A percentile compares a stretch with the other conserved stretches of the same genome.
These are phyloP conservation scores for Halcyon smyrnensis DNA, from an alignment of 2,797 vertebrate genomes.

Conservation along the genomic window DNA sequence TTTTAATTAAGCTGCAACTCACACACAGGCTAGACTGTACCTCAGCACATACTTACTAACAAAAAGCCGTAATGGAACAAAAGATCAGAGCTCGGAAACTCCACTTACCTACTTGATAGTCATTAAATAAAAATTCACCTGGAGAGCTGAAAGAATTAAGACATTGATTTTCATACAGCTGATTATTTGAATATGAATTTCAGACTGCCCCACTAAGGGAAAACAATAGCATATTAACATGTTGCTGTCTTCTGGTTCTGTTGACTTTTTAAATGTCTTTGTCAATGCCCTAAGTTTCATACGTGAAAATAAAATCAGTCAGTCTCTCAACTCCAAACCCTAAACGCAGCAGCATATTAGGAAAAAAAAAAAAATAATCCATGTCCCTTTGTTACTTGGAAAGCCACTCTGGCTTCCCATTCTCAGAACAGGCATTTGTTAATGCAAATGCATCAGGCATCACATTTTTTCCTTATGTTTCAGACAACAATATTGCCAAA, in stretches of 20 bases:
- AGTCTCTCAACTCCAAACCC: background rate
- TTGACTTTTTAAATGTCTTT: background rate
- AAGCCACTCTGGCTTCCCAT: background rate
- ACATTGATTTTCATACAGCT: background rate
- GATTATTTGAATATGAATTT: background rate
- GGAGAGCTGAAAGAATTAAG: background rate
- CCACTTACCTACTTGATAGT: background rate
- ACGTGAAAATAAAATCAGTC: background rate
- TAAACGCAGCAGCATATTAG: background rate
- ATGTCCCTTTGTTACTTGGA: background rate
- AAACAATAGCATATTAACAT: background rate
- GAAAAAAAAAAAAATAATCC: background rate
- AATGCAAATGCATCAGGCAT: slow-evolving; percentile 13
- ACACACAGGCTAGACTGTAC: background rate
- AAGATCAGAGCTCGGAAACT: background rate
- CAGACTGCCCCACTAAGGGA: background rate
- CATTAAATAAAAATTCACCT: background rate
- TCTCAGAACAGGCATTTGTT: slow-evolving; percentile 45
- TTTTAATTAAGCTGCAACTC: background rate
- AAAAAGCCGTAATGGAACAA: background rate
- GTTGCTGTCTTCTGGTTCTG: background rate
- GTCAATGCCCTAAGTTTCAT: background rate
- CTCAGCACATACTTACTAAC: background rate
- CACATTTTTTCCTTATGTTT: slow-evolving; percentile 47
- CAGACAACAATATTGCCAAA: slow-evolving; percentile 17